Evolutionary conservation across 30 jellyfish, hydroid and myxozoan genomes (phyloP).

Genomic region (Aurelia coerulea): DNA sequence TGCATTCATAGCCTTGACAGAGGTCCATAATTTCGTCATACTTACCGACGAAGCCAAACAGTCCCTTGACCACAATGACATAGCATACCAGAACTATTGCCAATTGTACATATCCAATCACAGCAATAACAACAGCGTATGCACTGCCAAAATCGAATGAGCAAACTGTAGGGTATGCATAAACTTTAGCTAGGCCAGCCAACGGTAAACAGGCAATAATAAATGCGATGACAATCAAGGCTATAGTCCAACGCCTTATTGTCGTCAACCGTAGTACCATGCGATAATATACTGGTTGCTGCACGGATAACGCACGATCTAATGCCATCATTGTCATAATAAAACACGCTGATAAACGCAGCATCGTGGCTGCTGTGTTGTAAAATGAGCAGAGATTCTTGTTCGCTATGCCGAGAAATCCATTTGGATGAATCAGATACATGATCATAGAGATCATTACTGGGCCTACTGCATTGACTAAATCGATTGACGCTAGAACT

Average conservation of each 20-base stretch:
- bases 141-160: constrained; percentile 82
- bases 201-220: constrained; percentile 72
- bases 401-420: constrained; percentile 26
- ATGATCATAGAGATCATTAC: constrained; percentile 60
- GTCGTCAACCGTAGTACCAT: constrained; percentile 53
- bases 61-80: constrained; percentile 59
- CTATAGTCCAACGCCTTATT: constrained; percentile 40
- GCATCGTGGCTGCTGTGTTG: constrained; percentile 77
- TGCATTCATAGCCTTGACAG: too few species aligned
- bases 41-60: constrained; percentile 57
- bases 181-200: constrained; percentile 46
- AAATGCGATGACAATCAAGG: constrained; percentile 26
- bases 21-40: background rate
- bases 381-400: constrained; percentile 61
- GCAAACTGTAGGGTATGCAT: constrained; percentile 62
- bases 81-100: constrained; percentile 66
- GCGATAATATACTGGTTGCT: constrained; percentile 80
- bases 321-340: constrained; percentile 86
- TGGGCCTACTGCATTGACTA: constrained; percentile 67
- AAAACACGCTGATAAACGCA: constrained; percentile 83
- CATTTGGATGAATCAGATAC: constrained; percentile 56
- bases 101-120: constrained; percentile 81
- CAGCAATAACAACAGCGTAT: constrained; percentile 58
- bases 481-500: constrained; percentile 63
- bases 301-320: constrained; percentile 91